These are phyloP conservation scores for Pantherophis guttatus DNA, from an alignment of 2,113 vertebrate genomes.

Conservation along the genomic window DNA sequence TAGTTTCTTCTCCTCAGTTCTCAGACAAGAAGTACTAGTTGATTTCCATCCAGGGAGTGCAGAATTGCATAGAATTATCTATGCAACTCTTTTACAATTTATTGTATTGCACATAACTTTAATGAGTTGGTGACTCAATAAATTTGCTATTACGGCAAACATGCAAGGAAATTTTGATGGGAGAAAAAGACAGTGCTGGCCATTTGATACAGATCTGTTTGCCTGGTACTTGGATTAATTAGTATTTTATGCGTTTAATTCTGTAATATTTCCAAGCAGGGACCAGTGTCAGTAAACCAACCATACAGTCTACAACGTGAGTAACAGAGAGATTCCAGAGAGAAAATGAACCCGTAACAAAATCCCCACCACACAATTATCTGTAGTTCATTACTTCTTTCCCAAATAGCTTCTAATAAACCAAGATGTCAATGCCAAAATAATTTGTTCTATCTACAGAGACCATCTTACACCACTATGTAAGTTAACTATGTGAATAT, in stretches of 20 bases:
- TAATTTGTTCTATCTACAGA: neutral
- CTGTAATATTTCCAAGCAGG: neutral
- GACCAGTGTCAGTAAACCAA: neutral
- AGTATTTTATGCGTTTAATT: neutral
- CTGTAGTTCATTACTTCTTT: neutral
- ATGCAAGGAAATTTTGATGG: neutral
- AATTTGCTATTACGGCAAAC: neutral
- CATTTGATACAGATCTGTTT: slow-evolving; percentile 1
- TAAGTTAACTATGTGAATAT: neutral
- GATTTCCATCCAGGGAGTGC: no score
- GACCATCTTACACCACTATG: neutral
- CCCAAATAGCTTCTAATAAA: neutral
- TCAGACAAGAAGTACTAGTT: neutral
- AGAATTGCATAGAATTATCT: neutral
- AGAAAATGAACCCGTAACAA: neutral
- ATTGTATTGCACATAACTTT: neutral
- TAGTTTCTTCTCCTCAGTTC: neutral
- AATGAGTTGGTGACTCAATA: neutral
- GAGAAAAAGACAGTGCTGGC: neutral
- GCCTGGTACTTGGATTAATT: neutral
- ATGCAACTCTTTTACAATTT: neutral
- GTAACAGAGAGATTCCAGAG: neutral
- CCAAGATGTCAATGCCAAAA: neutral
- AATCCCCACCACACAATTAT: neutral
- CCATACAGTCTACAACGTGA: neutral